These are phyloP conservation scores for Dusona sp. DNA, from an alignment of 2,888 invertebrate genomes.

Conservation along the genomic window DNA sequence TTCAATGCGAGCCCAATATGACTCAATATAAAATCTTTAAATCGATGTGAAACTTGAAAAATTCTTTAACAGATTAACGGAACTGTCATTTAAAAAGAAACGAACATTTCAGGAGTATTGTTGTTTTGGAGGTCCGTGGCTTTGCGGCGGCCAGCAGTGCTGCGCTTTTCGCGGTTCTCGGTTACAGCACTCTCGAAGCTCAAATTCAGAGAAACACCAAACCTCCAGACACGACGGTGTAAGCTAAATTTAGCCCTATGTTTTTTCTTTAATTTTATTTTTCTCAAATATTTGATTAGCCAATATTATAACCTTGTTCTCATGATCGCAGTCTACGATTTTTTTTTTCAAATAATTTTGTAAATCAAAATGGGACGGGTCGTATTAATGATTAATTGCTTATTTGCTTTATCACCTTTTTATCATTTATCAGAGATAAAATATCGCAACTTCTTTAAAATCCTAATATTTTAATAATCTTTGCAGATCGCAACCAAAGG, in stretches of 20 bases:
- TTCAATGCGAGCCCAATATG: too few relatives aligned
- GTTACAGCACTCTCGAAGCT: constrained; percentile 81
- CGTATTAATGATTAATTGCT: neutral
- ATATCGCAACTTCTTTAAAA: constrained; percentile 12
- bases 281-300: constrained; percentile 15
- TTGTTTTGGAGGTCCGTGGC: constrained; percentile 81
- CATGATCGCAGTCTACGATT: neutral
- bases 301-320: neutral
- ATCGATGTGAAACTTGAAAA: too few relatives aligned
- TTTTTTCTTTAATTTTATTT: constrained; percentile 8
- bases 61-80: too few relatives aligned
- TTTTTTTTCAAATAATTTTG: neutral
- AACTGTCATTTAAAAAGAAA: neutral
- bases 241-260: constrained; percentile 27
- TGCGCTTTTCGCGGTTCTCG: constrained; percentile 80
- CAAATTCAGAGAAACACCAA: constrained; percentile 76
- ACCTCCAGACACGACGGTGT: constrained; percentile 61
- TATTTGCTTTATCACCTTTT: neutral
- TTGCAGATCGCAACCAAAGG: constrained; percentile 75
- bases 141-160: constrained; percentile 83
- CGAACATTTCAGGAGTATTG: constrained; percentile 78
- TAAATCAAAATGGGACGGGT: neutral
- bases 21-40: too few relatives aligned
- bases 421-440: neutral
- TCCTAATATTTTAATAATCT: constrained; percentile 26